These are phyloP conservation scores for Drosophila grimshawi DNA, from an alignment of 1,140 invertebrate species.

Conservation along the genomic window DNA sequence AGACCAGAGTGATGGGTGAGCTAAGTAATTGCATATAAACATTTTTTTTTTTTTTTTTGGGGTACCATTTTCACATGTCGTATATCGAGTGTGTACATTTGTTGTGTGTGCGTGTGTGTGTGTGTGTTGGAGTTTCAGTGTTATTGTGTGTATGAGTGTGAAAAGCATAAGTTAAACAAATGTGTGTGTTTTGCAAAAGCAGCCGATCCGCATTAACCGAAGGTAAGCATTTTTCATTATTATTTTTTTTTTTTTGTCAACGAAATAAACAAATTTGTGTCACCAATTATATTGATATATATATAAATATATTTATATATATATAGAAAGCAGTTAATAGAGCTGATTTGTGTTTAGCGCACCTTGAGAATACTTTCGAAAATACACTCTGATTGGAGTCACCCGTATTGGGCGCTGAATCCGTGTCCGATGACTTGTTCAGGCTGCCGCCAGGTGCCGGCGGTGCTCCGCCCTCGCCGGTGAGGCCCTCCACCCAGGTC, in stretches of 20 bases:
- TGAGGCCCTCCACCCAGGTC: conserved; percentile 95
- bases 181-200: conserved; percentile 65
- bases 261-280: conserved; percentile 72
- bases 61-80: too few relatives aligned
- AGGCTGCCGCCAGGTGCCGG: conserved; percentile 80
- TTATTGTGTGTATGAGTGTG: conserved; percentile 24
- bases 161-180: conserved; percentile 46
- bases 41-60: background rate
- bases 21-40: conserved; percentile 84
- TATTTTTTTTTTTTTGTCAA: conserved; percentile 44
- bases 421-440: conserved; percentile 75
- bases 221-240: conserved; percentile 70
- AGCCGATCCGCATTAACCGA: conserved; percentile 80
- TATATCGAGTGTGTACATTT: conserved; percentile 3
- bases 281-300: conserved; percentile 58
- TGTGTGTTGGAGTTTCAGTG: conserved; percentile 5
- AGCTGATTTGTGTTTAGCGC: conserved; percentile 59
- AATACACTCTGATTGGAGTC: conserved; percentile 89
- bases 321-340: conserved; percentile 29
- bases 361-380: conserved; percentile 96
- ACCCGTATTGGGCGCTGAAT: conserved; percentile 84
- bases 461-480: conserved; percentile 86
- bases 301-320: background rate
- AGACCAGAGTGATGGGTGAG: conserved; percentile 94
- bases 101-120: conserved; percentile 15